Conservation (phyloP, 2,888 invertebrate species). For the Pseudolycoriella hygida region DNA sequence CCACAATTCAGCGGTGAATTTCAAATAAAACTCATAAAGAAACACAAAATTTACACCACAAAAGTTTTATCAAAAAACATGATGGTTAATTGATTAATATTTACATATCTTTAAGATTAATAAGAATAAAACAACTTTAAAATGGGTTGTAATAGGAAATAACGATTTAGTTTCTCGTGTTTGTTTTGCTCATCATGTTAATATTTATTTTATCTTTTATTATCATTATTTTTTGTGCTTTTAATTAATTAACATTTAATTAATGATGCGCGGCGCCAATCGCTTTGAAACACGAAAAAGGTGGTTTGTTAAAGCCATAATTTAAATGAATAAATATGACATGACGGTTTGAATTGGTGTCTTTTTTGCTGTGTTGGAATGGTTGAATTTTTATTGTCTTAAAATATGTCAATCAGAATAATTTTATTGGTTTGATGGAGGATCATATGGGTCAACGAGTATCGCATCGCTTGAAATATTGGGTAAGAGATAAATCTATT, state of each 20-base stretch:
- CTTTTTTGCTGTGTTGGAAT: too few relatives aligned
- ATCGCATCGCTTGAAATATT: too few relatives aligned
- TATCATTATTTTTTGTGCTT: neutral
- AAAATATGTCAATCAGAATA: too few relatives aligned
- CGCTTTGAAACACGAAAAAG: neutral
- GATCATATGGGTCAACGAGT: too few relatives aligned
- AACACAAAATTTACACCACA: neutral
- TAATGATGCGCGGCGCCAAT: slow-evolving; percentile 2
- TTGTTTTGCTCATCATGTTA: neutral
- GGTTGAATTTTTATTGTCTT: too few relatives aligned
- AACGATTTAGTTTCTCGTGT: neutral
- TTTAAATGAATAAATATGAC: neutral
- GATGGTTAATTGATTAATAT: slow-evolving; percentile 2
- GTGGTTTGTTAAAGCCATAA: neutral
- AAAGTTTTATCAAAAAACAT: slow-evolving; percentile 1
- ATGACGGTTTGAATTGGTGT: too few relatives aligned
- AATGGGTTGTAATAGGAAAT: neutral
- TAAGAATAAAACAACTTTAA: neutral
- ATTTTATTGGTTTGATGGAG: too few relatives aligned
- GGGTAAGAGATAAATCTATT: too few relatives aligned
- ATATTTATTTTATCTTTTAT: neutral
- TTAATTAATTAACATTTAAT: slow-evolving; percentile 4
- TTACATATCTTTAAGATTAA: slow-evolving; percentile 2
- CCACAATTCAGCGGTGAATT: neutral
- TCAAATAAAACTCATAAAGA: neutral